Evolutionary conservation across 2,113 vertebrate species (phyloP).

Genomic region (Istiophorus platypterus): DNA sequence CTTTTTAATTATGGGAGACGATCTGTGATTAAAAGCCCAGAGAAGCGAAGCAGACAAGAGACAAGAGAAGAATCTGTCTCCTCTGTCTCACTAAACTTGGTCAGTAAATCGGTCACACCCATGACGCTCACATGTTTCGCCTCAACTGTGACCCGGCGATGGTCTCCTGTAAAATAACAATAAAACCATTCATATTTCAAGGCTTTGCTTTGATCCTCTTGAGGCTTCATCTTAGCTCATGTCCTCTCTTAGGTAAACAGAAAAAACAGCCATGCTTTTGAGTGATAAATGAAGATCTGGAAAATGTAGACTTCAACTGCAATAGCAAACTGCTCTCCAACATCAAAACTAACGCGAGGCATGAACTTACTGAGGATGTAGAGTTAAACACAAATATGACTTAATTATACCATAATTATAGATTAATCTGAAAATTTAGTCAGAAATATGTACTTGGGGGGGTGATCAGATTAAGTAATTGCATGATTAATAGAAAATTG

Average conservation of each 20-base stretch:
- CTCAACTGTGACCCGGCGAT: constrained; percentile 51
- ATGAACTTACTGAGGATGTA: not conserved
- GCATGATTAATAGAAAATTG: not conserved
- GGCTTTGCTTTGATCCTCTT: constrained; percentile 33
- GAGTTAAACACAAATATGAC: not conserved
- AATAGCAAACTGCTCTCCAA: not conserved
- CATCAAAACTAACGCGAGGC: not conserved
- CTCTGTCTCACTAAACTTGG: constrained; percentile 49
- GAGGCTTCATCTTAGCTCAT: constrained; percentile 25
- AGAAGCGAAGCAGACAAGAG: not conserved
- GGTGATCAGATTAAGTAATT: not conserved
- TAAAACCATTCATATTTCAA: constrained; percentile 53
- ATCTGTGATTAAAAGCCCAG: constrained; percentile 32
- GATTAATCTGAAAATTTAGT: not conserved
- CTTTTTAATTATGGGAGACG: constrained; percentile 18
- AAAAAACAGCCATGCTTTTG: not conserved
- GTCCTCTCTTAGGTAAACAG: constrained; percentile 24
- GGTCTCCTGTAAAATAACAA: constrained; percentile 55
- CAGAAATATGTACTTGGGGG: not conserved
- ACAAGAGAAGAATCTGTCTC: constrained; percentile 21
- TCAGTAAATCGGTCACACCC: constrained; percentile 36
- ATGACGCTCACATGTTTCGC: constrained; percentile 46
- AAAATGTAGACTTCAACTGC: not conserved
- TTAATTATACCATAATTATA: constrained; percentile 14
- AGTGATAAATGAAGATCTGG: not conserved